Evolutionary conservation across 1,140 invertebrate species (phyloP).

Genomic region (Dendrolimus kikuchii): DNA sequence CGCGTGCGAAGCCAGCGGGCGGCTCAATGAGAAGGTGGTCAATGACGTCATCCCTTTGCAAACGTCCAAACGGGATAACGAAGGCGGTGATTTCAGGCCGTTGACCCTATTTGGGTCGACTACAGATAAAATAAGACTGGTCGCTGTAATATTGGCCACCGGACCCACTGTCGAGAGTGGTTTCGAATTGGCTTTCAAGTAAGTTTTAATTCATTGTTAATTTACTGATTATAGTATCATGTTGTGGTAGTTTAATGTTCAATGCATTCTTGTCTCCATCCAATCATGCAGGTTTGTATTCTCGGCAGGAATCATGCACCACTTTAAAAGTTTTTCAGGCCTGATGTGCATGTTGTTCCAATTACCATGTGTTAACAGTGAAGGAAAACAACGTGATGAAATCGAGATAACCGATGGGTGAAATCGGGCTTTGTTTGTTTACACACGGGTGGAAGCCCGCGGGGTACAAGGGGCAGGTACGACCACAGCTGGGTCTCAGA

Average conservation of each 20-base stretch:
- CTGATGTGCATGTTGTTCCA: too few species aligned
- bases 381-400: too few species aligned
- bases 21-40: conserved; percentile 45
- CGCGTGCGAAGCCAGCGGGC: conserved; percentile 72
- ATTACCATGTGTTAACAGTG: too few species aligned
- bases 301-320: too few species aligned
- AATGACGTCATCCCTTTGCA: conserved; percentile 46
- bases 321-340: too few species aligned
- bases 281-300: too few species aligned
- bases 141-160: conserved; percentile 76
- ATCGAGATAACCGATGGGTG: too few species aligned
- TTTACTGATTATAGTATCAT: not conserved
- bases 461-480: too few species aligned
- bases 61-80: conserved; percentile 42
- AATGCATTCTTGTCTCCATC: too few species aligned
- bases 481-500: too few species aligned
- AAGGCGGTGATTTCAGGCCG: conserved; percentile 58
- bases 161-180: conserved; percentile 78
- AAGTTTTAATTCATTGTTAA: conserved; percentile 14
- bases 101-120: conserved; percentile 80
- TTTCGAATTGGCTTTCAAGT: conserved; percentile 80
- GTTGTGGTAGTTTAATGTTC: not conserved
- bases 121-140: conserved; percentile 77
- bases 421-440: too few species aligned
- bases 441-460: too few species aligned